Percentiles rank a stretch among this genome's conserved stretches.
Evolutionary conservation across 1,140 invertebrate genomes (phyloP).

Genomic region (Drosophila willistoni): DNA sequence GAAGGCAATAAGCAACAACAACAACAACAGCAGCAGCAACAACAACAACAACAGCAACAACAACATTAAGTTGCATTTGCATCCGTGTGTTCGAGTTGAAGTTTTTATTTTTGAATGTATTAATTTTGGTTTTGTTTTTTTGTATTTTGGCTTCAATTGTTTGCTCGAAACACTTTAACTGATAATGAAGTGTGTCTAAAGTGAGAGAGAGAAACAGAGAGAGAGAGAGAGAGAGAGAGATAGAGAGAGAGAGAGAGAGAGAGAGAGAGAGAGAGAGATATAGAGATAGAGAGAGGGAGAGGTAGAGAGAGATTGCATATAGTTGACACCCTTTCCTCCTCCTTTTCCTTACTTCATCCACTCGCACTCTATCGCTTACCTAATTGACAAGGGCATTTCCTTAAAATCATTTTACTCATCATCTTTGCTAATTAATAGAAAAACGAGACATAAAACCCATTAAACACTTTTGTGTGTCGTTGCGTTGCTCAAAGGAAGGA

Average conservation of each 20-base stretch:
- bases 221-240: background rate
- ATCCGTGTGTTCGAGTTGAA: conserved; percentile 32
- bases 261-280: conserved; percentile 17
- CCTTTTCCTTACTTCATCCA: no score
- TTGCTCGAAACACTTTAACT: conserved; percentile 23
- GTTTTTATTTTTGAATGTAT: background rate
- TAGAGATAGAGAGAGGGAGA: conserved; percentile 4
- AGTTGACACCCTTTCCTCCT: no score
- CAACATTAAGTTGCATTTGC: conserved; percentile 35
- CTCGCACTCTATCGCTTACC: background rate
- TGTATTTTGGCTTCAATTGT: background rate
- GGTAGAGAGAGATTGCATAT: no score
- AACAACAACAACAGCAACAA: conserved; percentile 11
- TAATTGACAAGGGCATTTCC: conserved; percentile 3
- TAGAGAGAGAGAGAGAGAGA: background rate
- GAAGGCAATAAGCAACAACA: conserved; percentile 10
- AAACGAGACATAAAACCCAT: background rate
- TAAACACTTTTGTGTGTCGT: background rate
- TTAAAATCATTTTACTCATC: background rate
- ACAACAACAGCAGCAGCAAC: conserved; percentile 12
- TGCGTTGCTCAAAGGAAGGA: background rate
- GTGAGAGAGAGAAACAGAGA: conserved; percentile 17
- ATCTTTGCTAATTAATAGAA: background rate
- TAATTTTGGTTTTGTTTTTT: background rate
- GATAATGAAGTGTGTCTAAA: conserved; percentile 28